These are phyloP conservation scores for Doris montereyensis DNA, from an alignment of 2,888 invertebrate genomes.

Conservation along the genomic window DNA sequence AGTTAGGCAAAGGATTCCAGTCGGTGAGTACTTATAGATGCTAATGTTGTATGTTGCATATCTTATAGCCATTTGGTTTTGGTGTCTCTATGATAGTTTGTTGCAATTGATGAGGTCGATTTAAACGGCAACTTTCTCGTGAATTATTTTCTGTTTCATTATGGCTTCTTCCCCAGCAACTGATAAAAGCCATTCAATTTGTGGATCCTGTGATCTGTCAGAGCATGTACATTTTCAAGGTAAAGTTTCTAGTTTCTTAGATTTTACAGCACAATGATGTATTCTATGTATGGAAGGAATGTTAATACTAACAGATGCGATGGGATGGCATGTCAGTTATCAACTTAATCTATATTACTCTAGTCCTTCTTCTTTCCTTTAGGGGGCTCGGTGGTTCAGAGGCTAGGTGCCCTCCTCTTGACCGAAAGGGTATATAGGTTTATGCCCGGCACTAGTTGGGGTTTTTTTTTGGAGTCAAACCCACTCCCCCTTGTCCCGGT, in stretches of 20 bases:
- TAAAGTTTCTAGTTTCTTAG: conserved; percentile 46
- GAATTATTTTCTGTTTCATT: background rate
- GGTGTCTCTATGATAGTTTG: background rate
- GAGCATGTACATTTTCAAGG: conserved; percentile 98
- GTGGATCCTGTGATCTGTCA: conserved; percentile 87
- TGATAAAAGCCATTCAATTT: conserved; percentile 82
- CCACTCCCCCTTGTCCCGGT: too few species aligned
- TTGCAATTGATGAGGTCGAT: background rate
- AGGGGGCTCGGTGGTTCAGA: too few species aligned
- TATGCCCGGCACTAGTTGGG: too few species aligned
- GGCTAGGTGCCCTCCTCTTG: too few species aligned
- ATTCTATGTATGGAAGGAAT: background rate
- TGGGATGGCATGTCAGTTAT: background rate
- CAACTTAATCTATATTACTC: too few species aligned
- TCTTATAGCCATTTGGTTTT: too few species aligned
- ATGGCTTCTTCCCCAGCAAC: conserved; percentile 72
- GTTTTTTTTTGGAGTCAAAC: too few species aligned
- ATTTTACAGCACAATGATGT: conserved; percentile 7
- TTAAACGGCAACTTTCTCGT: too few species aligned
- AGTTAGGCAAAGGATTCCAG: background rate
- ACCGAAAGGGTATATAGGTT: too few species aligned
- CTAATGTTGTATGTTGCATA: too few species aligned
- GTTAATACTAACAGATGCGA: background rate
- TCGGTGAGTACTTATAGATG: background rate
- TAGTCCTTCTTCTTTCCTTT: too few species aligned